A percentile compares a stretch with the other conserved stretches of the same genome.
Conservation (phyloP, 2,888 invertebrate species). For the Drosophila colorata region DNA sequence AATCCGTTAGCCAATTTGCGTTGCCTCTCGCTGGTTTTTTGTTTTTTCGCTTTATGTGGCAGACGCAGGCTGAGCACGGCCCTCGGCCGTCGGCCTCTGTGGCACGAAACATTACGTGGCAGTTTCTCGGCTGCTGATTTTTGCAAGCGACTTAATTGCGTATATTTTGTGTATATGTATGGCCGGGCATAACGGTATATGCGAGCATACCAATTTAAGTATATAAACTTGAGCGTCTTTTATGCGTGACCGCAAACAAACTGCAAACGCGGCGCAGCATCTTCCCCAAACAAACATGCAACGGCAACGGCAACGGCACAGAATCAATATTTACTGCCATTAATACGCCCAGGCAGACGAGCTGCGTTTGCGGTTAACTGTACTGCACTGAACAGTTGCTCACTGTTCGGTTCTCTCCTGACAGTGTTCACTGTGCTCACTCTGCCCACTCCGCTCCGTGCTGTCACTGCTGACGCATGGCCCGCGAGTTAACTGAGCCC, state of each 20-base stretch:
- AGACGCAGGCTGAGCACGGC: neutral
- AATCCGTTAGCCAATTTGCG: constrained; percentile 28
- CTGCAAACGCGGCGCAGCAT: constrained; percentile 40
- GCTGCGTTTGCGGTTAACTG: constrained; percentile 45
- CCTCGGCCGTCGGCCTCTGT: neutral
- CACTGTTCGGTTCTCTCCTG: neutral
- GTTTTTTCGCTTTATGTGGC: neutral
- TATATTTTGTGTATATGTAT: neutral
- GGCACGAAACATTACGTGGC: constrained; percentile 10
- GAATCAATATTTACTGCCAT: constrained; percentile 57
- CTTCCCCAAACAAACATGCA: constrained; percentile 32
- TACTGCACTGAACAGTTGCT: constrained; percentile 6
- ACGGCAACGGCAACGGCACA: constrained; percentile 26
- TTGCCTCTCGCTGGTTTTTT: neutral
- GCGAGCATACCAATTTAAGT: constrained; percentile 30
- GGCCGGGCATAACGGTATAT: neutral
- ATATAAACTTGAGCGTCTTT: constrained; percentile 46
- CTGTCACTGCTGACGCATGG: constrained; percentile 30
- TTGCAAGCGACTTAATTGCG: constrained; percentile 5
- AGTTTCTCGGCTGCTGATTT: constrained; percentile 8
- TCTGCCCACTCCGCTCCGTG: constrained; percentile 15
- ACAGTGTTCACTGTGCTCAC: constrained; percentile 26
- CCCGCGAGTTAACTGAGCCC: constrained; percentile 24
- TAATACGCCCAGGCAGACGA: constrained; percentile 34
- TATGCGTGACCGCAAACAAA: constrained; percentile 49